Evolutionary conservation across 2,113 vertebrate species (phyloP).

Genomic region (Anhinga anhinga): DNA sequence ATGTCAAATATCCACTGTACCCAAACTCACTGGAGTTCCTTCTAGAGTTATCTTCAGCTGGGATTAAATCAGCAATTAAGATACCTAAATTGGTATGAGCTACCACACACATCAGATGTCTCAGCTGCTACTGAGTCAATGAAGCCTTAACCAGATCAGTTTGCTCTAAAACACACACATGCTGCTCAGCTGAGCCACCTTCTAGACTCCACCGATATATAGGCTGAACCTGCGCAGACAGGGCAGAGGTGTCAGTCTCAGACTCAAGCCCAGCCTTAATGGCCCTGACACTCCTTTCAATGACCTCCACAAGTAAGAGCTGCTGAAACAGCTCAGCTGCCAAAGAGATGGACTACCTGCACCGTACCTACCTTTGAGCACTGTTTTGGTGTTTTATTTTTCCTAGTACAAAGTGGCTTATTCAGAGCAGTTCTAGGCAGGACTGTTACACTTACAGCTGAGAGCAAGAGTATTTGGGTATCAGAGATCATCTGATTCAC

Average conservation of each 20-base stretch:
- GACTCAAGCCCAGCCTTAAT: neutral
- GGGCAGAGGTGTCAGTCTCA: neutral
- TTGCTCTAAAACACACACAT: neutral
- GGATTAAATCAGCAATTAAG: neutral
- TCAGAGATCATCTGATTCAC: neutral
- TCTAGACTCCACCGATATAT: too few relatives aligned
- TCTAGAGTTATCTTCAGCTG: neutral
- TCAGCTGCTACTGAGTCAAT: neutral
- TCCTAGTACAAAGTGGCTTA: neutral
- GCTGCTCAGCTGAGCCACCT: neutral
- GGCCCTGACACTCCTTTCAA: neutral
- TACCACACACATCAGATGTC: accelerated
- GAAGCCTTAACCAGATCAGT: neutral
- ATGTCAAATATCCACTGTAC: neutral
- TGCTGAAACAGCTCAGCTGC: neutral
- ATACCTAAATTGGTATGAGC: neutral
- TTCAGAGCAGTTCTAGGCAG: neutral
- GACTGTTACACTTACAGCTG: neutral
- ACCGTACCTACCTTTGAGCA: neutral
- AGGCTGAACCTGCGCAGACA: neutral
- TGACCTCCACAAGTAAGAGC: neutral
- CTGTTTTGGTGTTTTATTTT: accelerated
- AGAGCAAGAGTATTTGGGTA: neutral
- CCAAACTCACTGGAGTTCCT: neutral
- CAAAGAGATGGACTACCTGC: too few relatives aligned